These are phyloP conservation scores for Picathartes gymnocephalus DNA, from an alignment of 2,113 vertebrate species.

Conservation along the genomic window DNA sequence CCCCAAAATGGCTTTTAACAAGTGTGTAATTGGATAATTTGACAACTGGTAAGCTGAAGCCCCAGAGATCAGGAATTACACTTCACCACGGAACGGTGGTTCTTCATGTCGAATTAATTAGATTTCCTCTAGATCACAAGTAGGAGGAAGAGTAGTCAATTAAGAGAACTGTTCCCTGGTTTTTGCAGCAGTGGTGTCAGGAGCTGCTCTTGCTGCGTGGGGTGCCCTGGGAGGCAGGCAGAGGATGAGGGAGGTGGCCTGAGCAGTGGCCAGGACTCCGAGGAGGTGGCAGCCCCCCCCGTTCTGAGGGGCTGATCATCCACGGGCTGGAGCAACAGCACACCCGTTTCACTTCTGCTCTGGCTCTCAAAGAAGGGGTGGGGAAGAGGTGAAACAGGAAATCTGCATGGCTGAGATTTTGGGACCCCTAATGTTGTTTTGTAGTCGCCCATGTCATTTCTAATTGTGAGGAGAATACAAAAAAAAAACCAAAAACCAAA, in stretches of 20 bases:
- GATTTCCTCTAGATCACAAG: constrained; percentile 56
- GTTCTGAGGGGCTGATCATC: neutral
- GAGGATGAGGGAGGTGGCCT: neutral
- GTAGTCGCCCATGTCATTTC: neutral
- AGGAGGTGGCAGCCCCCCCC: rapidly evolving
- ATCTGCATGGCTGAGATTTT: neutral
- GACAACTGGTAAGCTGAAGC: constrained; percentile 31
- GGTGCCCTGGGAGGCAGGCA: neutral
- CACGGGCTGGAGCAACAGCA: neutral
- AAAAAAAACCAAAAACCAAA: neutral
- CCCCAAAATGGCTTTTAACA: constrained; percentile 50
- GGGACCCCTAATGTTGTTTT: neutral
- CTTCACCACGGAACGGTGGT: neutral
- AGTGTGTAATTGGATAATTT: constrained; percentile 50
- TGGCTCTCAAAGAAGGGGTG: neutral
- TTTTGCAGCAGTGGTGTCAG: neutral
- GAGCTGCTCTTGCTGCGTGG: neutral
- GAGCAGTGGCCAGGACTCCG: neutral
- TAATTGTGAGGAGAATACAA: neutral
- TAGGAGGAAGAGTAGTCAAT: constrained; percentile 18
- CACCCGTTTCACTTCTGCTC: neutral
- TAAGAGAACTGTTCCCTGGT: constrained; percentile 46
- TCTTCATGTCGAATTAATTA: constrained; percentile 60
- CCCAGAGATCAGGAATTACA: constrained; percentile 39
- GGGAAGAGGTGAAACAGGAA: neutral